phyloP scores from a whole-genome alignment of 1,140 invertebrate genomes.

The Adoxophyes honmai region DNA sequence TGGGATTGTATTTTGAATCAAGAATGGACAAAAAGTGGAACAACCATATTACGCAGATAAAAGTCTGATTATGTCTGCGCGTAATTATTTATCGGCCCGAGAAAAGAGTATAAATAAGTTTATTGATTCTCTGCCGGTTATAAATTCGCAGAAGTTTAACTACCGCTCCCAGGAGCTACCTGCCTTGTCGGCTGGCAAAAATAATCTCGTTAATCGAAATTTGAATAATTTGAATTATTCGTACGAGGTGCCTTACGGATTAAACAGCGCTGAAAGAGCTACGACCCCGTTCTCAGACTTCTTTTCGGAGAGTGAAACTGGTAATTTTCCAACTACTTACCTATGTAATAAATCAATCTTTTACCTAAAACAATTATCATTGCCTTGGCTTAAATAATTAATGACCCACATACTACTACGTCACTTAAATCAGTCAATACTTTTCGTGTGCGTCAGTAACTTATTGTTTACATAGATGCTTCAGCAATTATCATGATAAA shows the following conservation, averaged over 20 bases:
- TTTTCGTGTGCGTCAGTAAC: too few species aligned
- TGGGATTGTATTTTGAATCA: too few species aligned
- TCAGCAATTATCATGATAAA: too few species aligned
- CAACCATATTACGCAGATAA: too few species aligned
- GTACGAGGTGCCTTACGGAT: constrained; percentile 37
- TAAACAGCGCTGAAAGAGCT: constrained; percentile 44
- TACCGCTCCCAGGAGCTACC: constrained; percentile 50
- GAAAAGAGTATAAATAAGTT: constrained; percentile 59
- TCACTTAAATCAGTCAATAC: too few species aligned
- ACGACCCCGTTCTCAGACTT: constrained; percentile 65
- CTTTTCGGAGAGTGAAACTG: constrained; percentile 64
- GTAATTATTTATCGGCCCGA: constrained; percentile 60
- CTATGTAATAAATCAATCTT: not conserved
- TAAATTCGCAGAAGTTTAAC: constrained; percentile 52
- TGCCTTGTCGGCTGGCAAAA: constrained; percentile 48
- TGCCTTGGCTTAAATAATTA: too few species aligned
- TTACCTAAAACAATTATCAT: too few species aligned
- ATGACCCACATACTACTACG: too few species aligned
- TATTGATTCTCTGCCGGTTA: constrained; percentile 61
- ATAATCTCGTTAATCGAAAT: constrained; percentile 52
- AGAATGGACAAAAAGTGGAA: not conserved
- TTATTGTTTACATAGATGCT: too few species aligned
- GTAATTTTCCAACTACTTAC: constrained; percentile 25
- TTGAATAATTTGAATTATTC: constrained; percentile 53
- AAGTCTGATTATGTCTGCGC: constrained; percentile 59